Evolutionary conservation across 2,797 vertebrate species (phyloP).

Genomic region (Stomatorhinus walkeri): DNA sequence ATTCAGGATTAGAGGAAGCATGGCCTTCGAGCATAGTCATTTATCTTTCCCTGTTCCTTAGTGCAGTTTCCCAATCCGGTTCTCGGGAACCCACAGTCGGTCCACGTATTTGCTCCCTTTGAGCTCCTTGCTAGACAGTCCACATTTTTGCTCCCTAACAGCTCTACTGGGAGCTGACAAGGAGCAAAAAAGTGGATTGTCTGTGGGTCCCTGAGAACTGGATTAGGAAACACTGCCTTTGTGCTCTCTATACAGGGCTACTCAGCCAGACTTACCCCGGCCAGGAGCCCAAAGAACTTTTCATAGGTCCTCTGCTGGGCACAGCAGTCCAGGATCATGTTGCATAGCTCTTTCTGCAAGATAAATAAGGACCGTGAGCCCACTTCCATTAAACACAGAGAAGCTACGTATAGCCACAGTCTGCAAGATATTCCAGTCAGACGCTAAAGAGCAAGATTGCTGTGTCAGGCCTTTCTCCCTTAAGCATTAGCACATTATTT

Average conservation of each 20-base stretch:
- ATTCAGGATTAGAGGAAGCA: not conserved
- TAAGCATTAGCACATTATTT: not conserved
- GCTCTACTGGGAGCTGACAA: not conserved
- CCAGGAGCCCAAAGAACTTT: constrained; percentile 95
- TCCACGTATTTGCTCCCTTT: not conserved
- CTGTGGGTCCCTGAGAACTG: not conserved
- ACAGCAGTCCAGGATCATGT: constrained; percentile 99
- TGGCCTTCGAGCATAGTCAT: not conserved
- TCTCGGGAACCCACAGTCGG: not conserved
- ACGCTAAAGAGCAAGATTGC: not conserved
- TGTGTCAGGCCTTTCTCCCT: not conserved
- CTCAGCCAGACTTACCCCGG: constrained; percentile 74
- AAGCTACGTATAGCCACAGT: not conserved
- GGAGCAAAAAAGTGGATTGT: not conserved
- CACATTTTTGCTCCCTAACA: not conserved
- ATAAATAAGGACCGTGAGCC: constrained; percentile 30
- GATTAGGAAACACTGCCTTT: not conserved
- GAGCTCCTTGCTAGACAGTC: not conserved
- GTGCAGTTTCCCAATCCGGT: not conserved
- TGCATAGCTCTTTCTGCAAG: constrained; percentile 92
- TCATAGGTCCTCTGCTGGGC: constrained; percentile 96
- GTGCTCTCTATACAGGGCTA: not conserved
- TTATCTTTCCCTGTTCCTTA: not conserved
- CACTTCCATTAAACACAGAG: not conserved
- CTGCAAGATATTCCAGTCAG: not conserved